Percentiles rank a stretch among this genome's conserved stretches.
phyloP scores from a whole-genome alignment of 1,140 invertebrate genomes.

The Tetramorium simillimum region DNA sequence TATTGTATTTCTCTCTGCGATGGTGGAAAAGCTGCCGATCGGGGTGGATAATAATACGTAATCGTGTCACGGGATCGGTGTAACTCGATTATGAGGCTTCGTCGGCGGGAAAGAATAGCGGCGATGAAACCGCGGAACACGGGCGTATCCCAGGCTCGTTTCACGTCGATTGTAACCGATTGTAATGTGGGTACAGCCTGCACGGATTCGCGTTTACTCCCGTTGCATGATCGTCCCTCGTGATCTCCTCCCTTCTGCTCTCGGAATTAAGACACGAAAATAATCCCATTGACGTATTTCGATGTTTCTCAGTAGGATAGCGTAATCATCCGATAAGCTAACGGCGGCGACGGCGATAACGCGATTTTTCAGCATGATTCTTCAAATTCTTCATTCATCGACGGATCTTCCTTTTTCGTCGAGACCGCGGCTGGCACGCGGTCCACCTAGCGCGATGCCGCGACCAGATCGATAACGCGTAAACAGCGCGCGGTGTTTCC shows the following conservation, averaged over 20 bases:
- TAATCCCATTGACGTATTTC: slow-evolving; percentile 20
- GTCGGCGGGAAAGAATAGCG: not conserved
- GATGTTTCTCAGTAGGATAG: slow-evolving; percentile 9
- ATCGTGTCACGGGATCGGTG: slow-evolving; percentile 36
- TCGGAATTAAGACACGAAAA: not conserved
- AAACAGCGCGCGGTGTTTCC: not conserved
- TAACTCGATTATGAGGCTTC: slow-evolving; percentile 47
- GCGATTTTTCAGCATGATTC: not conserved
- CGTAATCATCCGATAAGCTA: slow-evolving; percentile 23
- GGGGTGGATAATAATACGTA: not conserved
- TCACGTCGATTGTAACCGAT: not conserved
- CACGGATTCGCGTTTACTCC: not conserved
- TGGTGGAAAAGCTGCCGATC: not conserved
- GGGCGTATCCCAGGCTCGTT: not conserved
- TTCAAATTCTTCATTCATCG: not conserved
- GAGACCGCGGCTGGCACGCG: not conserved
- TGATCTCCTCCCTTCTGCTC: not conserved
- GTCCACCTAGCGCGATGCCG: not conserved
- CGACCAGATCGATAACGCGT: slow-evolving; percentile 3
- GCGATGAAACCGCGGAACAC: slow-evolving; percentile 34
- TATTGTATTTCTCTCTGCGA: slow-evolving; percentile 8
- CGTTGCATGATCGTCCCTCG: not conserved
- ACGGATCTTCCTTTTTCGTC: not conserved
- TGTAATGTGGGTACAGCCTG: not conserved
- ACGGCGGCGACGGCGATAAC: not conserved